Evolutionary conservation across 1,140 invertebrate species (phyloP).

Genomic region (Nephila pilipes): DNA sequence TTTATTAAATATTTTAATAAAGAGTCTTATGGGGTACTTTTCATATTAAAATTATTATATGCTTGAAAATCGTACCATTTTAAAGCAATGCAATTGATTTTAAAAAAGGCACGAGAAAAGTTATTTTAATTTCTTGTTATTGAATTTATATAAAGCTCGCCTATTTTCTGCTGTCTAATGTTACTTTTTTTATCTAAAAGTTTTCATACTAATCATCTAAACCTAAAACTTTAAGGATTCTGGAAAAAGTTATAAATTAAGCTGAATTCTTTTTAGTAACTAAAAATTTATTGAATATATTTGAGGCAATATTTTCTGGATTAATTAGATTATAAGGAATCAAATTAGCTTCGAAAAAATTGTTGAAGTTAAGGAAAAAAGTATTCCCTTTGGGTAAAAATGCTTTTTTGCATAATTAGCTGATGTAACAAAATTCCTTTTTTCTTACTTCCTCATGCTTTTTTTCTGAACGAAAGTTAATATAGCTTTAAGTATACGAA

Average conservation of each 20-base stretch:
- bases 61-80: no score
- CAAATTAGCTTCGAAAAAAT: neutral
- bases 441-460: neutral
- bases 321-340: conserved; percentile 27
- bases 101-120: no score
- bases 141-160: neutral
- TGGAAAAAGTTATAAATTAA: no score
- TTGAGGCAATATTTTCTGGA: neutral
- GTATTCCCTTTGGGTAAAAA: neutral
- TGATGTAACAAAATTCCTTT: neutral
- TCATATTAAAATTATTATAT: no score
- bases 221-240: no score
- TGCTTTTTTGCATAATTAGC: neutral
- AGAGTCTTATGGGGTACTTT: no score
- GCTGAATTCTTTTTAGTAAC: no score
- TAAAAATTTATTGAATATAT: neutral
- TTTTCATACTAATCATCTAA: no score
- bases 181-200: neutral
- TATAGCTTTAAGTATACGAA: neutral
- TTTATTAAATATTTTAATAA: no score
- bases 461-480: neutral
- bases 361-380: neutral
- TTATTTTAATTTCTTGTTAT: neutral
- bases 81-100: neutral
- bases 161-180: neutral